Base-by-base conservation (phyloP, 1,140 invertebrate species). In the Drosophila serrata region DNA sequence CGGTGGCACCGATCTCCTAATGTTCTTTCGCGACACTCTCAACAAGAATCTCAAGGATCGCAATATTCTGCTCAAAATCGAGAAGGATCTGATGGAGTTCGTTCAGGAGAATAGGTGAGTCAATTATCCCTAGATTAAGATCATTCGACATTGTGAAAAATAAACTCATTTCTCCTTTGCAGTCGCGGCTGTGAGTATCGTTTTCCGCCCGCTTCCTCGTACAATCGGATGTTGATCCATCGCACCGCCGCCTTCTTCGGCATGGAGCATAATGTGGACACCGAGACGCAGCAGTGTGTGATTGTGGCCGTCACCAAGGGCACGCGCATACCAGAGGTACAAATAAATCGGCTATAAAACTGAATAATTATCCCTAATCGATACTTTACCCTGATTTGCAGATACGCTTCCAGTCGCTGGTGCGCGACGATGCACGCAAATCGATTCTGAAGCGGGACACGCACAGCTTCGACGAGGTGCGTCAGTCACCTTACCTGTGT, bases 151-250 rank as follows among this genome's bases (percentile, higher is more conserved):
- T 7, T 13, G 2, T 27, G 3, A 11, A 15, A 15, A 56, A 22
- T 22, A 0, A 6, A 7, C 37, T 11, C 7, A 51, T 35, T 11
- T 15, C 8, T 22, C 4, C 76, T 17, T 33, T 24, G 0, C 27
- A 92, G 95, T 31, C 94, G 95, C 58, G 95, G 95, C 29, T 84
- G 85, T 87, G 95, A 96, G 76, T 95, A 96, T 69, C 97, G 97
- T 84, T 98, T 99, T 94, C 96, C 96, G 7, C 96, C 96, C 86
- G 97, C 98, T 96, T 97, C 97, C 42, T 98, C 98, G 42, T 99
- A 99, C 93, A 97, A 98, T 79, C 94, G 98, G 35, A 98, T 99
- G 98, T 93, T 99, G 70, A 97, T 99, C 7, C 98, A 99, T 93
- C 95, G 98, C 27, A 97, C 97, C 42, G 97, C 98, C 4, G 97